A percentile compares a stretch with the other conserved stretches of the same genome.
Evolutionary conservation across 2,888 invertebrate genomes (phyloP).

Genomic region (Myopa testacea): DNA sequence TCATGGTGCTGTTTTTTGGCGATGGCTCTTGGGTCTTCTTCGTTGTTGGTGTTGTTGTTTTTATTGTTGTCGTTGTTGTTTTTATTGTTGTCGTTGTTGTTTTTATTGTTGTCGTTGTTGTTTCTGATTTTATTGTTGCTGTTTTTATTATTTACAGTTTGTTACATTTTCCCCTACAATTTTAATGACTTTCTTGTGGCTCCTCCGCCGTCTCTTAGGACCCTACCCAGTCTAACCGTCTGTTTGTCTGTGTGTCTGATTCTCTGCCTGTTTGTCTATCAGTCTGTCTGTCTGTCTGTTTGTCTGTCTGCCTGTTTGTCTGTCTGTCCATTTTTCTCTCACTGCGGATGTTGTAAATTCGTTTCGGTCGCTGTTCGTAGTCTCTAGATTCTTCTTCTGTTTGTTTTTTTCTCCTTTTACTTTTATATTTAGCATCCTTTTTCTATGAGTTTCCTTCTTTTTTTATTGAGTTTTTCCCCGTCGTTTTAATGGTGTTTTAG

Average conservation of each 20-base stretch:
- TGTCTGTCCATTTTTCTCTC: not conserved
- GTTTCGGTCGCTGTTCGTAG: not conserved
- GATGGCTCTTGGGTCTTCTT: too few relatives aligned
- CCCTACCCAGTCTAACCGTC: not conserved
- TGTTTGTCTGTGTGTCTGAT: not conserved
- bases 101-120: too few relatives aligned
- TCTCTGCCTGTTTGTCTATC: too few relatives aligned
- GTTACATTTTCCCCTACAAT: not conserved
- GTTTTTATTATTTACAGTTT: not conserved
- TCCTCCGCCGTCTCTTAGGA: not conserved
- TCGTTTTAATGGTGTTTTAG: not conserved
- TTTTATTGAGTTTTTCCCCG: not conserved
- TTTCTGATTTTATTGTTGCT: too few relatives aligned
- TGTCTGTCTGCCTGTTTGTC: too few relatives aligned
- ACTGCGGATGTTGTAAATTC: not conserved
- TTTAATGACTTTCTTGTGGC: constrained; percentile 3
- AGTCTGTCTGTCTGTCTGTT: too few relatives aligned
- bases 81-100: too few relatives aligned
- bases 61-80: too few relatives aligned
- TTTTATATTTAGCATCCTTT: not conserved
- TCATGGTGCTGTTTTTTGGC: too few relatives aligned
- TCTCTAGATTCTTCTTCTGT: not conserved
- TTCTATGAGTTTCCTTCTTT: not conserved
- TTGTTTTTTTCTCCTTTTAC: not conserved
- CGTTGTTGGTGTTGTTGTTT: too few relatives aligned